Evolutionary conservation across 1,140 invertebrate genomes (phyloP).

Genomic region (Halictus rubicundus): DNA sequence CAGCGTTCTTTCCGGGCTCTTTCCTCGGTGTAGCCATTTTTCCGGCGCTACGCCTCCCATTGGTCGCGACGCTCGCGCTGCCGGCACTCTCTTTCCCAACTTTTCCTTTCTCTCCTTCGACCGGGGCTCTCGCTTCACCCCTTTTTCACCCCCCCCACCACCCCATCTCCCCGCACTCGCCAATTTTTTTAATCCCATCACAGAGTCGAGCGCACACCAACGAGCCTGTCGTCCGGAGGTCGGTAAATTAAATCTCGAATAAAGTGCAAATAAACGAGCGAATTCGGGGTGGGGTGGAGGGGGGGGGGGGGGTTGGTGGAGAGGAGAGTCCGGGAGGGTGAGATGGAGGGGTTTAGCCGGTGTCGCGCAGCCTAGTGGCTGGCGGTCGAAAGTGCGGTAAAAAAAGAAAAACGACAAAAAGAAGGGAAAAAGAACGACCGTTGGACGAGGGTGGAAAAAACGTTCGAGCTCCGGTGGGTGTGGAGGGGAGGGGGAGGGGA

Average conservation of each 20-base stretch:
- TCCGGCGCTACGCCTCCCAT: slow-evolving; percentile 46
- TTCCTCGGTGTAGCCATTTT: slow-evolving; percentile 55
- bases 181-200: slow-evolving; percentile 74
- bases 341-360: slow-evolving; percentile 41
- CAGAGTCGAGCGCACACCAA: slow-evolving; percentile 68
- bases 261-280: slow-evolving; percentile 73
- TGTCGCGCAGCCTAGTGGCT: slow-evolving; percentile 49
- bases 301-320: too few relatives aligned
- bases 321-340: slow-evolving; percentile 17
- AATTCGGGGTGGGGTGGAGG: not conserved
- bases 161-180: slow-evolving; percentile 57
- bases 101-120: slow-evolving; percentile 54
- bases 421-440: slow-evolving; percentile 31
- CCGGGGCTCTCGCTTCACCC: not conserved
- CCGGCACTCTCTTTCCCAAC: slow-evolving; percentile 47
- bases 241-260: slow-evolving; percentile 81
- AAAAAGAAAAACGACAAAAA: slow-evolving; percentile 49
- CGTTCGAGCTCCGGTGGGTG: not conserved
- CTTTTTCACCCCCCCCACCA: slow-evolving; percentile 20
- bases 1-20: slow-evolving; percentile 14
- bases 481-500: slow-evolving; percentile 7
- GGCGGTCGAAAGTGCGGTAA: slow-evolving; percentile 71
- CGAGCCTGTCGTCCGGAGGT: slow-evolving; percentile 72
- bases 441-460: slow-evolving; percentile 40
- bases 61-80: slow-evolving; percentile 35